Base-by-base conservation (phyloP, 2,888 invertebrate species). In the Andrena camellia region DNA sequence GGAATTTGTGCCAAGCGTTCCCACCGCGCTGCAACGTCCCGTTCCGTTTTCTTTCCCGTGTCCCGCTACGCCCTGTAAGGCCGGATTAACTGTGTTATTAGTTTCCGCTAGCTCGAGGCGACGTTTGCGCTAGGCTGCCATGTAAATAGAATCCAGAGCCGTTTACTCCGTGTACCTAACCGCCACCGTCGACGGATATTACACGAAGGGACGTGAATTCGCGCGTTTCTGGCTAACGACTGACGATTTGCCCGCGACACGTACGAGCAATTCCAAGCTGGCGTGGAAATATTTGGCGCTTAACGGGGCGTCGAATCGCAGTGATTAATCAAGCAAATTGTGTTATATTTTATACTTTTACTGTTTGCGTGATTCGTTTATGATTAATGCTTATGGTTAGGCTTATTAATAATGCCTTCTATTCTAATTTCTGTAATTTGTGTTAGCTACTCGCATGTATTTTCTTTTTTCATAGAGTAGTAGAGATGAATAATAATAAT, bases 1-100 rank as follows among this genome's bases (percentile, higher is more conserved):
- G 48, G 13, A 67, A 54, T 17, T 20, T 23, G 59, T 81, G 85
- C 85, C 85, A 85, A 76, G 70, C 52, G 31, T 81, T 17, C 13
- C 13, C 63, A 35, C n/a, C 31, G 23, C 26, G 35, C 8, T 52
- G 23, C n/a, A 17, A 64, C 42, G 31, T 60, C 33, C 57, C 23
- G 57, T 7, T 20, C 10, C 60, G 29, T 33, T 62, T 62, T 13
- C 48, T 42, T 48, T n/a, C 52, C n/a, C n/a, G 20, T 52, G 52
- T 52, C 33, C 17, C n/a, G 13, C n/a, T 13, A 2, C 13, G 20
- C 33, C 29, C n/a, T 29, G 5, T 23, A 4, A n/a, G 35, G 10
- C 35, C 5, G 35, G 42, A 63, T 68, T 75, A 68, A 68, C 63
- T 50, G 69, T 59, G 63, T 79, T 76, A 79, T 79, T 76, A 79